These are phyloP conservation scores for Lepidonotus clava DNA, from an alignment of 2,888 invertebrate genomes.

Conservation along the genomic window DNA sequence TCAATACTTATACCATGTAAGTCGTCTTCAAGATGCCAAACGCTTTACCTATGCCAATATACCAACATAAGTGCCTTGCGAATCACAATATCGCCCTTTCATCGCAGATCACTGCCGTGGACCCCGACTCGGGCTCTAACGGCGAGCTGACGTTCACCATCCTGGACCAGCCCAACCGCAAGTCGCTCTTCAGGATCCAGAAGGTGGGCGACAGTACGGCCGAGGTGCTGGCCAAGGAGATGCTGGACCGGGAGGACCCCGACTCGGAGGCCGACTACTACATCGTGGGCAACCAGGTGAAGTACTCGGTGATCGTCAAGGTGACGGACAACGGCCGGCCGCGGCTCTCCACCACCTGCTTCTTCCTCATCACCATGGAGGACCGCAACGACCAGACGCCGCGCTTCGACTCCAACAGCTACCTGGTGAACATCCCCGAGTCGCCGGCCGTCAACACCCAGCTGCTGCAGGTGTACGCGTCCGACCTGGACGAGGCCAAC, in stretches of 20 bases:
- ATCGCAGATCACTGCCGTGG: constrained; percentile 60
- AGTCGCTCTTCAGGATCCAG: background rate
- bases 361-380: constrained; percentile 84
- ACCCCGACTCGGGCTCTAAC: constrained; percentile 62
- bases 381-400: constrained; percentile 77
- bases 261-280: constrained; percentile 4
- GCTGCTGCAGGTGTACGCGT: constrained; percentile 60
- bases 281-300: background rate
- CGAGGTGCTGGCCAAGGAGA: constrained; percentile 32
- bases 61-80: too few relatives aligned
- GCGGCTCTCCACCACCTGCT: constrained; percentile 94
- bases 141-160: constrained; percentile 58
- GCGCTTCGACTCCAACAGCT: constrained; percentile 67
- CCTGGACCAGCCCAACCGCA: constrained; percentile 13
- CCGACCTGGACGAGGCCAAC: constrained; percentile 61
- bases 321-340: constrained; percentile 99
- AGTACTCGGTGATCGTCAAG: constrained; percentile 87
- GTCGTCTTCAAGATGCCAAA: too few relatives aligned
- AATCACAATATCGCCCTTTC: too few relatives aligned
- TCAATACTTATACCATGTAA: too few relatives aligned
- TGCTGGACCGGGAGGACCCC: constrained; percentile 56
- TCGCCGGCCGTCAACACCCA: background rate
- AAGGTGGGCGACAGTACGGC: background rate
- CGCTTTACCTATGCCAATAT: too few relatives aligned
- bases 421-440: background rate